Evolutionary conservation across 2,113 vertebrate species (phyloP).

Genomic region (Cisticola juncidis): DNA sequence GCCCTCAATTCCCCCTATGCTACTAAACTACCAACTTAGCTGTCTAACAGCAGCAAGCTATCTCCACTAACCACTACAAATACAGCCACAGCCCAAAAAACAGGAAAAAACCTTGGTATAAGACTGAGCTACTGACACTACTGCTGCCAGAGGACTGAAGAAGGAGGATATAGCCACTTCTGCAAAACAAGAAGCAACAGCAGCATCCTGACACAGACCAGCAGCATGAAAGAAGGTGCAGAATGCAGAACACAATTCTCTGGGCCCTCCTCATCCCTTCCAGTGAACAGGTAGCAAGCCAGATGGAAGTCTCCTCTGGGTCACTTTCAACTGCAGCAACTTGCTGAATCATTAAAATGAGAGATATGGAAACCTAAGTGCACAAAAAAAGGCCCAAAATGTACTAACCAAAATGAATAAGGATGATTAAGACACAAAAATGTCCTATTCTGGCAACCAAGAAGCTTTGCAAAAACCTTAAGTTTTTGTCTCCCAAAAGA

Average conservation of each 20-base stretch:
- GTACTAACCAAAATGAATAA: background rate
- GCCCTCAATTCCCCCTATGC: background rate
- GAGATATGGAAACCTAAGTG: background rate
- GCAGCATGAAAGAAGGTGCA: background rate
- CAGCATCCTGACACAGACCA: background rate
- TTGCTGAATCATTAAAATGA: background rate
- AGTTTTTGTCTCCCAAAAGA: background rate
- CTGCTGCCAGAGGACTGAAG: background rate
- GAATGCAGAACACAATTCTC: background rate
- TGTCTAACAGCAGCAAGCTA: background rate
- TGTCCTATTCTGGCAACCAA: background rate
- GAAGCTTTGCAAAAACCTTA: background rate
- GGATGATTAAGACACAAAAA: background rate
- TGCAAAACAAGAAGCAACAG: background rate
- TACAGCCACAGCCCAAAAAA: background rate
- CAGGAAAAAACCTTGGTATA: rapidly evolving
- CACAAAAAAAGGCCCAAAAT: background rate
- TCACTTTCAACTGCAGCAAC: background rate
- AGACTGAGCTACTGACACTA: background rate
- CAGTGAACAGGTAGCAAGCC: background rate
- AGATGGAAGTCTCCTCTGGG: background rate
- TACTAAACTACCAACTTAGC: background rate
- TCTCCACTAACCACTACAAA: background rate
- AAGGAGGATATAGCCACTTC: background rate
- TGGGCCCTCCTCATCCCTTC: background rate